These are phyloP conservation scores for Aspidiotus rigidus DNA, from an alignment of 2,888 invertebrate genomes.

Conservation along the genomic window DNA sequence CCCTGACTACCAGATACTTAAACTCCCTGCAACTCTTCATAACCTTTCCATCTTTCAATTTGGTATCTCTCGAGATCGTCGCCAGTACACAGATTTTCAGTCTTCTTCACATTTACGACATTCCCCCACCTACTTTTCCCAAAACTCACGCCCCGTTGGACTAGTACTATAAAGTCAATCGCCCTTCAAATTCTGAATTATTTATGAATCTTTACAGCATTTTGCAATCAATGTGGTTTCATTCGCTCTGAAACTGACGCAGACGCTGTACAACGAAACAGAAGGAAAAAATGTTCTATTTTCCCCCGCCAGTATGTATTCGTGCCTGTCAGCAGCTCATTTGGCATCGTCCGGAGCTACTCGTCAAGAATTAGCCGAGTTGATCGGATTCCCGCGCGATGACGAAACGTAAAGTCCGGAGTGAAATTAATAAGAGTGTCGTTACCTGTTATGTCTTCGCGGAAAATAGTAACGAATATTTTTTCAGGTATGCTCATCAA, in stretches of 20 bases:
- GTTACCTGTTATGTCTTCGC: background rate
- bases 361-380: background rate
- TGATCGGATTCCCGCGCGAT: background rate
- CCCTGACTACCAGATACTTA: too few relatives aligned
- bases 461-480: background rate
- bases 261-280: background rate
- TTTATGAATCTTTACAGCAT: background rate
- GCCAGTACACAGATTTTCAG: too few relatives aligned
- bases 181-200: too few relatives aligned
- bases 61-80: too few relatives aligned
- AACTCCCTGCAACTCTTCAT: too few relatives aligned
- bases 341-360: background rate
- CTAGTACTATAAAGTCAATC: too few relatives aligned
- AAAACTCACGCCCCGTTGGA: too few relatives aligned
- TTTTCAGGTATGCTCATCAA: background rate
- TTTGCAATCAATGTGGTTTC: background rate
- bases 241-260: background rate
- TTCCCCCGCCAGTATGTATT: background rate
- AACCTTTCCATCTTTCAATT: too few relatives aligned
- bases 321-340: background rate
- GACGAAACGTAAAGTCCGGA: too few relatives aligned
- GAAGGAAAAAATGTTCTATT: background rate
- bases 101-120: too few relatives aligned
- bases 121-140: too few relatives aligned
- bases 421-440: background rate